These are phyloP conservation scores for Prenolepis imparis DNA, from an alignment of 2,888 invertebrate species.

Conservation along the genomic window DNA sequence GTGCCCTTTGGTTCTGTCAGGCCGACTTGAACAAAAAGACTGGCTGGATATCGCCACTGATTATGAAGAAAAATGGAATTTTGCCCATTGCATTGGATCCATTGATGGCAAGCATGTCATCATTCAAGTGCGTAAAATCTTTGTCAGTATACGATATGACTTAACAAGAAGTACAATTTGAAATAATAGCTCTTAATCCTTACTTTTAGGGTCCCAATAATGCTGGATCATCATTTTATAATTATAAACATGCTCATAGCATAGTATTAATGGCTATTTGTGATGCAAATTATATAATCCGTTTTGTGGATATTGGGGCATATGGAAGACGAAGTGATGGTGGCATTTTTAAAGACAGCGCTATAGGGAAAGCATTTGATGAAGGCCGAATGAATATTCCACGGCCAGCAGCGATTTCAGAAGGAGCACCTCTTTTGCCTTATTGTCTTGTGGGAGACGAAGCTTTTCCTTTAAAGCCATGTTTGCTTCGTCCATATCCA, in stretches of 20 bases:
- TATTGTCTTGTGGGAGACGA: slow-evolving; percentile 11
- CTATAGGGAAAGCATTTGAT: background rate
- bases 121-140: slow-evolving; percentile 1
- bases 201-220: background rate
- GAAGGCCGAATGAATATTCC: background rate
- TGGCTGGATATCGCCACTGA: background rate
- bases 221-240: background rate
- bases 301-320: background rate
- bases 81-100: background rate
- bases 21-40: background rate
- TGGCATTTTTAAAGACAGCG: background rate
- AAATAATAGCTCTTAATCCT: background rate
- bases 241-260: background rate
- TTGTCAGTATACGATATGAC: background rate
- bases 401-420: background rate
- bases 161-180: background rate
- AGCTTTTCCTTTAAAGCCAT: background rate
- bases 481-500: background rate
- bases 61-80: background rate
- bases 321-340: background rate
- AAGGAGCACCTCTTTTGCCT: background rate
- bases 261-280: background rate
- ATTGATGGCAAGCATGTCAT: slow-evolving; percentile 13
- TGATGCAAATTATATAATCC: background rate
- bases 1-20: background rate